phyloP scores from a whole-genome alignment of 2,797 vertebrate genomes.

The Parauchenoglanis ngamensis region DNA sequence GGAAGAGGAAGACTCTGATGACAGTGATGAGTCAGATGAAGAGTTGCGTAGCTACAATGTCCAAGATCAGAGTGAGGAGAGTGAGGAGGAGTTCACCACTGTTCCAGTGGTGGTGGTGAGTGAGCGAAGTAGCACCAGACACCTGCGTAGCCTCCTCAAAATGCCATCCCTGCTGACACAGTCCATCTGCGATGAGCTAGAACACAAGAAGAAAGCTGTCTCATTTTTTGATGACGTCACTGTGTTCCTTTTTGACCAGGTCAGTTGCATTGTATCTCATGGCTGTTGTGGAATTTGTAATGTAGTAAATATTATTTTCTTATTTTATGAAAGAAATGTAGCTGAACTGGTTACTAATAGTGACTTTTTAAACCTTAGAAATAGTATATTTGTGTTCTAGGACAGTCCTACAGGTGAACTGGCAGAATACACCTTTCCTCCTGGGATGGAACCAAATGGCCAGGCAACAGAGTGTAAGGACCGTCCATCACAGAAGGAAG shows the following conservation, averaged over 20 bases:
- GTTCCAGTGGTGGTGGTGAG: constrained; percentile 90
- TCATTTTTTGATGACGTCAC: constrained; percentile 97
- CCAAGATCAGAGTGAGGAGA: constrained; percentile 90
- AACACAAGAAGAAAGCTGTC: constrained; percentile 93
- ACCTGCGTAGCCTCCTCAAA: constrained; percentile 93
- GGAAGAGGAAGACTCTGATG: constrained; percentile 85
- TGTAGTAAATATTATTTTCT: neutral
- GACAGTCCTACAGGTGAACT: constrained; percentile 93
- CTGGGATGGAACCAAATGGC: constrained; percentile 65
- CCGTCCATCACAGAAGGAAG: constrained; percentile 56
- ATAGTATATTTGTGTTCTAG: constrained; percentile 65
- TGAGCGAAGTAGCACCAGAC: constrained; percentile 81
- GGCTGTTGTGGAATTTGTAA: neutral
- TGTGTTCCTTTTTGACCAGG: constrained; percentile 98
- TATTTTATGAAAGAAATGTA: neutral
- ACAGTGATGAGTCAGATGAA: constrained; percentile 93
- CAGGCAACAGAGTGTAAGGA: constrained; percentile 59
- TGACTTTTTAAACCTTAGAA: neutral
- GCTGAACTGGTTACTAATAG: neutral
- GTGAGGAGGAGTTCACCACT: constrained; percentile 64
- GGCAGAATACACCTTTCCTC: constrained; percentile 80
- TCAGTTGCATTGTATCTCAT: constrained; percentile 57
- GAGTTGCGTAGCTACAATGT: constrained; percentile 91
- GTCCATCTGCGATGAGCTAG: constrained; percentile 85
- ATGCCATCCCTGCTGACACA: constrained; percentile 83